These are phyloP conservation scores for Myotis myotis DNA, from an alignment of 2,797 vertebrate species.

Conservation along the genomic window DNA sequence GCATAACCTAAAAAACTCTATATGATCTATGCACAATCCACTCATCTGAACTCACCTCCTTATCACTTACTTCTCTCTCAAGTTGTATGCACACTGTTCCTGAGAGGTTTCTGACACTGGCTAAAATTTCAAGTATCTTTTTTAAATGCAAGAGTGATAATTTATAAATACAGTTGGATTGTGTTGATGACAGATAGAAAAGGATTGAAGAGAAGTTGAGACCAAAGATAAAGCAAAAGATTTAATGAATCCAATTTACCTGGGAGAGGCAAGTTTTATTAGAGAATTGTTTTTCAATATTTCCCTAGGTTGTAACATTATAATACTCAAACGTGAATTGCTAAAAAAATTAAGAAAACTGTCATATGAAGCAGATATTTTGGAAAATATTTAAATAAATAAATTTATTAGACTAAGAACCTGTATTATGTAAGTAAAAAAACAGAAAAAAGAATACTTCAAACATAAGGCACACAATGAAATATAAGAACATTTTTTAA, in stretches of 20 bases:
- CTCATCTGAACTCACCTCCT: not conserved
- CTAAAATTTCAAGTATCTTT: conserved; percentile 20
- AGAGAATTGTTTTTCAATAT: not conserved
- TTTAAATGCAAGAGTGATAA: not conserved
- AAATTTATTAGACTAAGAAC: not conserved
- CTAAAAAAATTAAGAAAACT: not conserved
- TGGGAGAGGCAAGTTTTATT: not conserved
- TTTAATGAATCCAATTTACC: not conserved
- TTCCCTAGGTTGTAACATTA: not conserved
- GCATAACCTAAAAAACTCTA: not conserved
- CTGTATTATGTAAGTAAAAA: not conserved
- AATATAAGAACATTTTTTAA: not conserved
- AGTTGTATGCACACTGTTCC: not conserved
- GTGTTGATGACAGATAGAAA: not conserved
- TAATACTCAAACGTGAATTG: not conserved
- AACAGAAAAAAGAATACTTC: not conserved
- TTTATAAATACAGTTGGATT: not conserved
- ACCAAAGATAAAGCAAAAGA: conserved; percentile 35
- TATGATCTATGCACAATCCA: not conserved
- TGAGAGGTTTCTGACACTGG: not conserved
- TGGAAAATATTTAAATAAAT: conserved; percentile 23
- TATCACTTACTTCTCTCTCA: not conserved
- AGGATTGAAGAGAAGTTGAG: not conserved
- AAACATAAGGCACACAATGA: not conserved
- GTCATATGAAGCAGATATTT: not conserved